Conservation (phyloP, 2,797 vertebrate genomes). For the Gymnocypris eckloni region DNA sequence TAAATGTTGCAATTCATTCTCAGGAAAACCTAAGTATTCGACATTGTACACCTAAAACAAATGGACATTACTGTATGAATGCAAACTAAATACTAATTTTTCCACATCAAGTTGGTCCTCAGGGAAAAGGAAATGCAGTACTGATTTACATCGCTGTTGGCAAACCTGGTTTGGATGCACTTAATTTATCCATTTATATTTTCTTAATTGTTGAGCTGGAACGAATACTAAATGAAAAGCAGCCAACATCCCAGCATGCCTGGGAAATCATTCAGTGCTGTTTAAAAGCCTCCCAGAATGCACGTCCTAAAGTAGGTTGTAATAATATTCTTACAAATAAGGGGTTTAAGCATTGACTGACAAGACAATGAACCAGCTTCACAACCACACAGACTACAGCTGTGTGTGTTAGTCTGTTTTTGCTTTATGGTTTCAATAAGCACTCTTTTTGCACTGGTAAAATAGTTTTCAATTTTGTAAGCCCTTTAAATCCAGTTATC, state of each 20-base stretch:
- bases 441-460: not conserved
- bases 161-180: not conserved
- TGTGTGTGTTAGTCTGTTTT: not conserved
- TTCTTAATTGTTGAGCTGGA: not conserved
- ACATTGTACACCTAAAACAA: not conserved
- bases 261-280: not conserved
- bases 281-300: not conserved
- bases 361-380: slow-evolving; percentile 1
- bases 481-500: not conserved
- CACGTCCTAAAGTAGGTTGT: not conserved
- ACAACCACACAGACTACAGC: not conserved
- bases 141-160: not conserved
- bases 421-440: not conserved
- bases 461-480: not conserved
- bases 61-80: not conserved
- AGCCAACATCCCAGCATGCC: slow-evolving; percentile 8
- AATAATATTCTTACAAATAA: not conserved
- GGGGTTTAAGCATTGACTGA: not conserved
- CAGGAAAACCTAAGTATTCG: not conserved
- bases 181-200: not conserved
- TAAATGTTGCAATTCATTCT: not conserved
- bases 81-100: not conserved
- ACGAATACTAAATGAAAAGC: not conserved
- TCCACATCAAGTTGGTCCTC: not conserved
- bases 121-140: not conserved